Conservation (phyloP, 1,140 invertebrate genomes). For the Drosophila arawakana region DNA sequence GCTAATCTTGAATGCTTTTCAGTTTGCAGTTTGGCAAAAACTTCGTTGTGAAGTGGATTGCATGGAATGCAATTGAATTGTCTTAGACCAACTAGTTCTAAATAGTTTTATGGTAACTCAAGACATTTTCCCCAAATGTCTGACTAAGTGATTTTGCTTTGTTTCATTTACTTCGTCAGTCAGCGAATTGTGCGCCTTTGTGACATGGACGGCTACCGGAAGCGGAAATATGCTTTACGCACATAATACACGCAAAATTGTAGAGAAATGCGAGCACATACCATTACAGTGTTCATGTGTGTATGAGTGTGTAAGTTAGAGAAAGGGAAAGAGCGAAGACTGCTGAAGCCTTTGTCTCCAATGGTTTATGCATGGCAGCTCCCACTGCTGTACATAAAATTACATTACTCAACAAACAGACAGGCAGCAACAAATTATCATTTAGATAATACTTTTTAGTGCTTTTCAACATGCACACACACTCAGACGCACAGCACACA, state of each 20-base stretch:
- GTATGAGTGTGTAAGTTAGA: neutral
- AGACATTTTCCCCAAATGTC: conserved; percentile 19
- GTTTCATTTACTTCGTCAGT: conserved; percentile 30
- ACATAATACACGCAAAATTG: conserved; percentile 42
- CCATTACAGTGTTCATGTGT: neutral
- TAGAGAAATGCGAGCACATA: neutral
- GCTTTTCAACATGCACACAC: conserved; percentile 62
- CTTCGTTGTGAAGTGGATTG: conserved; percentile 12
- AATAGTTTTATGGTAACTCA: conserved; percentile 29
- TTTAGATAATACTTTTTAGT: conserved; percentile 82
- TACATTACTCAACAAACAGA: conserved; percentile 80
- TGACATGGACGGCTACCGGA: conserved; percentile 49
- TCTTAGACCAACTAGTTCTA: conserved; percentile 37
- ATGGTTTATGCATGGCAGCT: conserved; percentile 57
- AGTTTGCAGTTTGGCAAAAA: conserved; percentile 23
- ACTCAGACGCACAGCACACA: neutral
- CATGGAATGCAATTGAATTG: conserved; percentile 39
- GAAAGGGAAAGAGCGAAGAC: neutral
- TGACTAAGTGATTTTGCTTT: conserved; percentile 20
- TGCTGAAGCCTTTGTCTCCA: conserved; percentile 38
- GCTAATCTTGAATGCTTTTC: conserved; percentile 39
- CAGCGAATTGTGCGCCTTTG: conserved; percentile 47
- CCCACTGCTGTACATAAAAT: conserved; percentile 64
- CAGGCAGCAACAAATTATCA: conserved; percentile 76
- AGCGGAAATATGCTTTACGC: conserved; percentile 56